Percentiles rank a stretch among this genome's conserved stretches.
Evolutionary conservation across 2,888 invertebrate species (phyloP).

Genomic region (Ophion ellenae): DNA sequence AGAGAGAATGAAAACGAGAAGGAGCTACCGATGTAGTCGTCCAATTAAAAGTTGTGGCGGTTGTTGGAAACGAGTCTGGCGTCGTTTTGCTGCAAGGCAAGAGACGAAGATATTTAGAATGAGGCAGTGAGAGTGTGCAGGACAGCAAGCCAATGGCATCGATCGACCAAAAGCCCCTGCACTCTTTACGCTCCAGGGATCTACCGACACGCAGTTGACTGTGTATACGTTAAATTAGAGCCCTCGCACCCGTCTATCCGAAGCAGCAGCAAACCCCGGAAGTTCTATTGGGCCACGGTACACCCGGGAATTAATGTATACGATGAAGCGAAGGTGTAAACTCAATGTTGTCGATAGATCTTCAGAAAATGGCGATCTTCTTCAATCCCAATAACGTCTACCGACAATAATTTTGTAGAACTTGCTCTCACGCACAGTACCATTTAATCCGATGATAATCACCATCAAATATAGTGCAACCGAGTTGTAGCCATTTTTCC

Average conservation of each 20-base stretch:
- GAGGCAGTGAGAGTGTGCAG: neutral
- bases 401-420: neutral
- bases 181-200: conserved; percentile 2
- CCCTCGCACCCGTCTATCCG: neutral
- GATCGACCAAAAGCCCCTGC: neutral
- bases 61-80: conserved; percentile 60
- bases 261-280: too few species aligned
- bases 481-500: neutral
- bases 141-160: conserved; percentile 14
- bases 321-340: neutral
- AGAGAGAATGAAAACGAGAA: conserved; percentile 25
- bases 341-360: neutral
- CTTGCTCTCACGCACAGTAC: neutral
- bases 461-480: neutral
- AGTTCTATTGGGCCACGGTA: neutral
- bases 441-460: neutral
- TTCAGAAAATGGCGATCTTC: neutral
- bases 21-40: conserved; percentile 50
- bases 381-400: neutral
- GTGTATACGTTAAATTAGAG: neutral
- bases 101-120: conserved; percentile 34
- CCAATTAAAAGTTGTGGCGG: conserved; percentile 66
- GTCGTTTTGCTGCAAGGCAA: conserved; percentile 35
- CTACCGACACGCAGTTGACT: neutral
- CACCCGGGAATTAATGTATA: neutral